Conservation (phyloP, 1,140 invertebrate genomes). For the Dryas iulia region DNA sequence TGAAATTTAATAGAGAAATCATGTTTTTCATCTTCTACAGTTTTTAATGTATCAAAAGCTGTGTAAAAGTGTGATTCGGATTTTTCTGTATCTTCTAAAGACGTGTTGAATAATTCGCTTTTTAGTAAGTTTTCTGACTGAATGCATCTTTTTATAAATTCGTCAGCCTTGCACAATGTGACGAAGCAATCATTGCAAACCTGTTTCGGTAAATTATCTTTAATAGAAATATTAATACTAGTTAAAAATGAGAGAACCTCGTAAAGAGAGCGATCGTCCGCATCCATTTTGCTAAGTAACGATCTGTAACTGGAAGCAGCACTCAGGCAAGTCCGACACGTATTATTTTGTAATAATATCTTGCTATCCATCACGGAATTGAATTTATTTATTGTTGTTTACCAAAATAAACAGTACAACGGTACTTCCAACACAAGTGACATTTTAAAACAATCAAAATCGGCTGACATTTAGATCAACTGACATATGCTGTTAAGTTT, state of each 20-base stretch:
- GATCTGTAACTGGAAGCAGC: slow-evolving; percentile 46
- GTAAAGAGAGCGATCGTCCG: slow-evolving; percentile 42
- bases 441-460: neutral
- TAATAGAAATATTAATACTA: slow-evolving; percentile 48
- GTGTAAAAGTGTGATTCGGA: slow-evolving; percentile 12
- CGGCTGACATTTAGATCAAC: neutral
- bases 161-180: slow-evolving; percentile 48
- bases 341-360: slow-evolving; percentile 29
- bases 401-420: neutral
- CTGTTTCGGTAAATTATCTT: slow-evolving; percentile 51
- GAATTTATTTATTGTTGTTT: slow-evolving; percentile 2
- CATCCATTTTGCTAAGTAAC: slow-evolving; percentile 43
- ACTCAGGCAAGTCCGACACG: slow-evolving; percentile 54
- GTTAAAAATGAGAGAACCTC: slow-evolving; percentile 49
- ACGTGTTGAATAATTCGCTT: slow-evolving; percentile 24
- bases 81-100: slow-evolving; percentile 20
- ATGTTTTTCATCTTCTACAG: neutral
- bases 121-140: slow-evolving; percentile 51
- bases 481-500: neutral
- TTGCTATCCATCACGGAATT: slow-evolving; percentile 24
- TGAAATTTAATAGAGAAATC: neutral
- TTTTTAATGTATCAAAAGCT: neutral
- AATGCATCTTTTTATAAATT: slow-evolving; percentile 56
- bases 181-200: slow-evolving; percentile 52
- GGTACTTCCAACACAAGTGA: neutral